Percentiles rank a stretch among this genome's conserved stretches.
Evolutionary conservation across 2,888 invertebrate species (phyloP).

Genomic region (Protula sp.): DNA sequence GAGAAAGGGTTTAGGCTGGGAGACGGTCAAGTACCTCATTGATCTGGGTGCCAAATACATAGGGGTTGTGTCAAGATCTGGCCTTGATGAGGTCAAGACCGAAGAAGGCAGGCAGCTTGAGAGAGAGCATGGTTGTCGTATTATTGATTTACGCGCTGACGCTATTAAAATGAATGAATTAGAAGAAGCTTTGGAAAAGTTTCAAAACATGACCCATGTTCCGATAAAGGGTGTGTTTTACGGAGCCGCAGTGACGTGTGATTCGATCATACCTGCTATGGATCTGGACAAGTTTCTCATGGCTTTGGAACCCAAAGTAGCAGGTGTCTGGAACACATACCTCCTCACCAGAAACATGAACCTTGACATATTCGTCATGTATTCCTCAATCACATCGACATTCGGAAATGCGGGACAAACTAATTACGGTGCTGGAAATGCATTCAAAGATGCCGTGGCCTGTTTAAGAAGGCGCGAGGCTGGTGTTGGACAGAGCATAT

Average conservation of each 20-base stretch:
- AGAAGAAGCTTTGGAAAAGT: slow-evolving; percentile 9
- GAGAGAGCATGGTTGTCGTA: neutral
- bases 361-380: slow-evolving; percentile 34
- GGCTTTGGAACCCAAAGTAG: slow-evolving; percentile 30
- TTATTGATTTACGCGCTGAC: slow-evolving; percentile 21
- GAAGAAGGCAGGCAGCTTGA: neutral
- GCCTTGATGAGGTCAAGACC: slow-evolving; percentile 10
- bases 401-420: slow-evolving; percentile 33
- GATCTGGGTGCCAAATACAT: slow-evolving; percentile 26
- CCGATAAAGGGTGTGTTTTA: slow-evolving; percentile 32
- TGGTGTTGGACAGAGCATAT: slow-evolving; percentile 29
- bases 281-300: slow-evolving; percentile 20
- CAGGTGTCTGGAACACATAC: slow-evolving; percentile 35
- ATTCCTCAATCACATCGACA: slow-evolving; percentile 33
- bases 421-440: slow-evolving; percentile 35
- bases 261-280: slow-evolving; percentile 20
- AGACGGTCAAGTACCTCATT: slow-evolving; percentile 25
- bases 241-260: slow-evolving; percentile 29
- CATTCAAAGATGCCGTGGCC: slow-evolving; percentile 33
- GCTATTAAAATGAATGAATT: slow-evolving; percentile 19
- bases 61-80: slow-evolving; percentile 26
- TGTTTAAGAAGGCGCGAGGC: slow-evolving; percentile 25
- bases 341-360: slow-evolving; percentile 14
- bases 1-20: slow-evolving; percentile 35
- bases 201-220: slow-evolving; percentile 10